phyloP scores from a whole-genome alignment of 2,797 vertebrate species.

The Neoniphon sammara region DNA sequence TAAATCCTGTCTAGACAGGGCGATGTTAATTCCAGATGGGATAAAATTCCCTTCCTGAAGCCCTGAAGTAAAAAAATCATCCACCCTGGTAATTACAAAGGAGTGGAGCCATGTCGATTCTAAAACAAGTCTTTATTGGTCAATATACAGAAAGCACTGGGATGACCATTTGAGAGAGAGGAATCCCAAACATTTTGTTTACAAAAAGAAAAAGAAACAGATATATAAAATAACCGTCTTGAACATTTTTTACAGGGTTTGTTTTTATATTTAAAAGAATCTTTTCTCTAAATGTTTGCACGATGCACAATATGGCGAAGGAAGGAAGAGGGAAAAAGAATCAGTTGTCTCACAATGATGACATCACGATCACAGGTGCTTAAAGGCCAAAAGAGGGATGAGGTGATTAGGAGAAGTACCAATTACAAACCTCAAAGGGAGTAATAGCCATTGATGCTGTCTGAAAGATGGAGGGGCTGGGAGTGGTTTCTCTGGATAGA shows the following conservation, averaged over 20 bases:
- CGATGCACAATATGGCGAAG: slow-evolving; percentile 76
- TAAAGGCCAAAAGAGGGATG: too few relatives aligned
- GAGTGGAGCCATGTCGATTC: slow-evolving; percentile 69
- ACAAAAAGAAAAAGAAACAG: slow-evolving; percentile 82
- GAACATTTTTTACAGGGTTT: slow-evolving; percentile 81
- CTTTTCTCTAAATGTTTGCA: slow-evolving; percentile 62
- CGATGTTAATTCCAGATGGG: too few relatives aligned
- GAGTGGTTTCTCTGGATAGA: not conserved
- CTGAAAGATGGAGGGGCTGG: not conserved
- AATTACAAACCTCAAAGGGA: slow-evolving; percentile 27
- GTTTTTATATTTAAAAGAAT: slow-evolving; percentile 79
- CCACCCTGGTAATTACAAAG: too few relatives aligned
- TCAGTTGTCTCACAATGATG: slow-evolving; percentile 56
- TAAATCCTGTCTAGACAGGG: too few relatives aligned
- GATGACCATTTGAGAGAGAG: slow-evolving; percentile 82
- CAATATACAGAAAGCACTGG: slow-evolving; percentile 86
- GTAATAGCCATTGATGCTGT: slow-evolving; percentile 16
- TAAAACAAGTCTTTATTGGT: slow-evolving; percentile 88
- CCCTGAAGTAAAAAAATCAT: too few relatives aligned
- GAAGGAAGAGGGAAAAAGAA: slow-evolving; percentile 65
- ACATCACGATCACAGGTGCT: too few relatives aligned
- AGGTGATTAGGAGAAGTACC: slow-evolving; percentile 21
- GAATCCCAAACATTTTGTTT: slow-evolving; percentile 79
- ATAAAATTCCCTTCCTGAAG: too few relatives aligned
- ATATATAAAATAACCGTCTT: slow-evolving; percentile 84